Evolutionary conservation across 2,888 invertebrate genomes (phyloP).

Genomic region (Eurois occulta): DNA sequence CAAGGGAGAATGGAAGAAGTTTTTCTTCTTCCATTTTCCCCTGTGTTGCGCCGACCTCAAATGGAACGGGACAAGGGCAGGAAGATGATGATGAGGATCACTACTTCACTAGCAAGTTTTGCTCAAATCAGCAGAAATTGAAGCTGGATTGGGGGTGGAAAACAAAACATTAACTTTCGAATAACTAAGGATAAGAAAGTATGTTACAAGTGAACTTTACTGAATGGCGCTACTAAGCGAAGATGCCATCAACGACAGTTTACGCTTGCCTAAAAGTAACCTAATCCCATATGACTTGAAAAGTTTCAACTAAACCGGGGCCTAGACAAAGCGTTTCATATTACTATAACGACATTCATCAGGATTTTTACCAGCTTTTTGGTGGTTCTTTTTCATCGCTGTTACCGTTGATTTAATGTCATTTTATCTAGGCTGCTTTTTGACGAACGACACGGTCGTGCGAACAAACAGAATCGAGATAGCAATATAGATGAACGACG

Average conservation of each 20-base stretch:
- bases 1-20: too few species aligned
- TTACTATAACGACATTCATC: neutral
- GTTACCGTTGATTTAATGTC: neutral
- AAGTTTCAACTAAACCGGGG: neutral
- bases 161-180: neutral
- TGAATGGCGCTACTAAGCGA: neutral
- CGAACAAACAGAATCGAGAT: neutral
- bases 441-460: neutral
- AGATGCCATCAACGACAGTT: neutral
- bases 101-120: too few species aligned
- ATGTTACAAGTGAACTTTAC: neutral
- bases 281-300: neutral
- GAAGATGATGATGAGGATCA: too few species aligned
- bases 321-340: neutral
- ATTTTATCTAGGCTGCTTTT: neutral
- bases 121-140: too few species aligned
- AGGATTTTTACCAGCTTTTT: neutral
- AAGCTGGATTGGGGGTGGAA: neutral
- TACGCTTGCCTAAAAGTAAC: neutral
- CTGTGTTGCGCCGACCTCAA: too few species aligned
- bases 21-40: too few species aligned
- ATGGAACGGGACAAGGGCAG: too few species aligned
- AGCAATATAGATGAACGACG: neutral
- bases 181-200: neutral
- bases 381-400: neutral